Evolutionary conservation across 2,113 vertebrate species (phyloP).

Genomic region (Alosa alosa): DNA sequence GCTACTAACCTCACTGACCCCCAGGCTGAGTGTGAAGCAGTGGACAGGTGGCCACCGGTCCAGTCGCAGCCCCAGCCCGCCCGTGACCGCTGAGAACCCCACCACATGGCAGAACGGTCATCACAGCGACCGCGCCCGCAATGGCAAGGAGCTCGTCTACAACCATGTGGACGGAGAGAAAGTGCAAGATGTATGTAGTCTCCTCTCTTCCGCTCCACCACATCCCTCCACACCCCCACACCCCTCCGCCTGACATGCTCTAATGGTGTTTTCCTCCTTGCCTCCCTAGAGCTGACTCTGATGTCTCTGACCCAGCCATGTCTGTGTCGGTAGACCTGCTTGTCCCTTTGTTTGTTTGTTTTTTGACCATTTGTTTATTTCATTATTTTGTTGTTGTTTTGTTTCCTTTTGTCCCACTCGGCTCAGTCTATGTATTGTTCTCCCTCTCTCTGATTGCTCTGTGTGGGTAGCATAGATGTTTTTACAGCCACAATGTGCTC

Average conservation of each 20-base stretch:
- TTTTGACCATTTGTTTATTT: slow-evolving; percentile 27
- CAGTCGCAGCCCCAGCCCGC: slow-evolving; percentile 66
- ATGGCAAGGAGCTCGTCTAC: slow-evolving; percentile 78
- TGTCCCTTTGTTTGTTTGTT: slow-evolving; percentile 12
- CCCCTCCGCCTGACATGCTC: slow-evolving; percentile 39
- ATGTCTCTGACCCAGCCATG: slow-evolving; percentile 35
- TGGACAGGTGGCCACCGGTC: neutral
- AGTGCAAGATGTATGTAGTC: slow-evolving; percentile 90
- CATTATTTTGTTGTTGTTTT: slow-evolving; percentile 44
- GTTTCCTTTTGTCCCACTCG: slow-evolving; percentile 13
- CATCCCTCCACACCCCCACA: slow-evolving; percentile 40
- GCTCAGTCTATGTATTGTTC: neutral
- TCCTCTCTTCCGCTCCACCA: slow-evolving; percentile 62
- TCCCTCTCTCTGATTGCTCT: neutral
- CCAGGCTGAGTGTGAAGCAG: neutral
- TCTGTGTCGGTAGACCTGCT: slow-evolving; percentile 29
- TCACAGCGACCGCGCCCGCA: slow-evolving; percentile 79
- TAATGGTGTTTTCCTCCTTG: slow-evolving; percentile 25
- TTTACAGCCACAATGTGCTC: neutral
- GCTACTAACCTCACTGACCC: too few relatives aligned
- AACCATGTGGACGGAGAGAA: slow-evolving; percentile 72
- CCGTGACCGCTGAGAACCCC: slow-evolving; percentile 74
- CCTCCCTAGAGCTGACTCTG: slow-evolving; percentile 30
- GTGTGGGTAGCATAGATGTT: neutral
- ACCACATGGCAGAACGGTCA: slow-evolving; percentile 88